phyloP scores from a whole-genome alignment of 1,140 invertebrate genomes.

The Chironomus tepperi region DNA sequence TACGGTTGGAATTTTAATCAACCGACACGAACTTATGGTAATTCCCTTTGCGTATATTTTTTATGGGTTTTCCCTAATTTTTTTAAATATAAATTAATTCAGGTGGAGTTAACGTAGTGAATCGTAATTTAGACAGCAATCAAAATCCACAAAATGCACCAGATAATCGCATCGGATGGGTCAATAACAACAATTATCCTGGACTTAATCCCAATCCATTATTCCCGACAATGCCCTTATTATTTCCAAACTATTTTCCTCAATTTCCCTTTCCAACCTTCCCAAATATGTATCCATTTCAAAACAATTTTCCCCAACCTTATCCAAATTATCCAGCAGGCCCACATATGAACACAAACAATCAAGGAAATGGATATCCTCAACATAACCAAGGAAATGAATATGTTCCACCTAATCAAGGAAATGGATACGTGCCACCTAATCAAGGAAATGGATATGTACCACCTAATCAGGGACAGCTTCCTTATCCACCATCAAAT shows the following conservation, averaged over 20 bases:
- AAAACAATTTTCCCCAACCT: not conserved
- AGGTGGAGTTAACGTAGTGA: not conserved
- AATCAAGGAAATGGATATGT: too few species aligned
- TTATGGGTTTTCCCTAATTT: not conserved
- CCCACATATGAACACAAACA: too few species aligned
- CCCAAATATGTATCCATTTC: too few species aligned
- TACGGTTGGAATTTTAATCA: slow-evolving; percentile 3
- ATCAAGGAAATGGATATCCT: too few species aligned
- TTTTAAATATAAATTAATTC: not conserved
- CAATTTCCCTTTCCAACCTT: not conserved
- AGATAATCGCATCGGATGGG: not conserved
- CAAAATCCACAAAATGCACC: not conserved
- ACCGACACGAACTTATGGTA: slow-evolving; percentile 8
- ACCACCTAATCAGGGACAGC: too few species aligned
- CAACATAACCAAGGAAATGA: too few species aligned
- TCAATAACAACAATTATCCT: not conserved
- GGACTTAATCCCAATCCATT: not conserved
- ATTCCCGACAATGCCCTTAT: not conserved
- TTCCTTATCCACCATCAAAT: too few species aligned
- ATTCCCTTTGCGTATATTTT: not conserved
- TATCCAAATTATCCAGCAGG: not conserved
- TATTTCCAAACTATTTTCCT: not conserved
- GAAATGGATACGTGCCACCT: too few species aligned
- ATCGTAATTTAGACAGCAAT: too few species aligned
- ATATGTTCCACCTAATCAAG: too few species aligned